phyloP scores from a whole-genome alignment of 2,888 invertebrate species.

The Hedychridium roseum region DNA sequence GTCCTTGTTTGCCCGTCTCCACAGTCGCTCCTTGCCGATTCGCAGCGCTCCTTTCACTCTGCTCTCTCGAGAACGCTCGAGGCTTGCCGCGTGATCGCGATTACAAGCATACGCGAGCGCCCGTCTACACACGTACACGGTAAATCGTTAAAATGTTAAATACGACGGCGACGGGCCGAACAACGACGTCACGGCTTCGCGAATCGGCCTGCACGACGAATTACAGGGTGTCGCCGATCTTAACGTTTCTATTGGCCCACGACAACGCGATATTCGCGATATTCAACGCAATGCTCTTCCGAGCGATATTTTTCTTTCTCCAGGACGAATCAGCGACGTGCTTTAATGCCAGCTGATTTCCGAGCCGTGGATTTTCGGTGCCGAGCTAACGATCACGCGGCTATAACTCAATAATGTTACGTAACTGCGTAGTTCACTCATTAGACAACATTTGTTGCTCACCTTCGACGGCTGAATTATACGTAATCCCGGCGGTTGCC shows the following conservation, averaged over 20 bases:
- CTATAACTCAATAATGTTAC: too few relatives aligned
- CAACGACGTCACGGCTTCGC: constrained; percentile 17
- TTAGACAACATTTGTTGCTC: too few relatives aligned
- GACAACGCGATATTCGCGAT: too few relatives aligned
- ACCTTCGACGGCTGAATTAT: too few relatives aligned
- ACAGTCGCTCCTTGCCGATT: constrained; percentile 21
- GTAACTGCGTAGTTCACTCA: too few relatives aligned
- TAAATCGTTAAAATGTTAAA: constrained; percentile 32
- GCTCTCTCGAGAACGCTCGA: constrained; percentile 18
- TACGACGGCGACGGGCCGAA: constrained; percentile 19
- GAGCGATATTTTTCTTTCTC: too few relatives aligned
- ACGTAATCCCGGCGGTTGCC: too few relatives aligned
- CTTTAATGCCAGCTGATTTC: too few relatives aligned
- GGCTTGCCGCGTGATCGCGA: constrained; percentile 22
- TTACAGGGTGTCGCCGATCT: constrained; percentile 22
- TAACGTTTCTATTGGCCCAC: constrained; percentile 34
- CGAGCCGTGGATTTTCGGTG: too few relatives aligned
- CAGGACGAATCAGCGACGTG: too few relatives aligned
- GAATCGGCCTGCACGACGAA: constrained; percentile 32
- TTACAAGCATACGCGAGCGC: constrained; percentile 13
- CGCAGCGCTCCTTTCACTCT: constrained; percentile 34
- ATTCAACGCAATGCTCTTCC: too few relatives aligned
- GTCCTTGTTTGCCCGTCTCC: constrained; percentile 7
- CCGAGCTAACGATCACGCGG: too few relatives aligned
- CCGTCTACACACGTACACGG: constrained; percentile 1